Conservation (phyloP, 2,113 vertebrate species). For the Apteryx mantelli region DNA sequence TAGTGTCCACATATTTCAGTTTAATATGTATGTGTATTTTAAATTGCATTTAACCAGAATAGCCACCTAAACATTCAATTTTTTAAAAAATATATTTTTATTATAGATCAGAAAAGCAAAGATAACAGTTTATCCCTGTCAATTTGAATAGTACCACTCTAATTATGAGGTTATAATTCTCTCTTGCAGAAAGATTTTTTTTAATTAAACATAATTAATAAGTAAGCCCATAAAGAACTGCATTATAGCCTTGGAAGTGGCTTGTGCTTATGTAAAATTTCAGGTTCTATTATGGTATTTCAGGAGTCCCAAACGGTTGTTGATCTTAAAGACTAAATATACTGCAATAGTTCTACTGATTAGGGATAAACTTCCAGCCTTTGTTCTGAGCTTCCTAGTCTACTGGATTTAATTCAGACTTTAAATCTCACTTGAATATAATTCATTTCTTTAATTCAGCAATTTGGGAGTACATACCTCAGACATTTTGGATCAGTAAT, state of each 20-base stretch:
- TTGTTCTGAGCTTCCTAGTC: conserved; percentile 36
- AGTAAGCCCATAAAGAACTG: neutral
- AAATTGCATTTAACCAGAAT: neutral
- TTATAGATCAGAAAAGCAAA: neutral
- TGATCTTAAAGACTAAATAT: conserved; percentile 17
- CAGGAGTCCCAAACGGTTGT: neutral
- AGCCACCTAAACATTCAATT: neutral
- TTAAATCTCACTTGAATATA: conserved; percentile 30
- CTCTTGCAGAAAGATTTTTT: conserved; percentile 15
- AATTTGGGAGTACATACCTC: neutral
- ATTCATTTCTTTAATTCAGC: conserved; percentile 2
- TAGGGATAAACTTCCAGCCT: conserved; percentile 31
- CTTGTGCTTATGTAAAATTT: neutral
- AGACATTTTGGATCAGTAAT: neutral
- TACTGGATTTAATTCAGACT: conserved; percentile 2
- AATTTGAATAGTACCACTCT: neutral
- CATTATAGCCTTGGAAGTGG: neutral
- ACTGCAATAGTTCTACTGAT: conserved; percentile 8
- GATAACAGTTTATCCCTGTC: neutral
- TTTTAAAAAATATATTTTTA: neutral
- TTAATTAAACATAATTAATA: conserved; percentile 46
- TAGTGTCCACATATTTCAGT: neutral
- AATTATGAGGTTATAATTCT: neutral
- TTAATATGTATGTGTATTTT: neutral
- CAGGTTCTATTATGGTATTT: conserved; percentile 18